Percentiles rank a stretch among this genome's conserved stretches.
These are phyloP conservation scores for Heterotilapia buettikoferi DNA, from an alignment of 2,113 vertebrate species.

Conservation along the genomic window DNA sequence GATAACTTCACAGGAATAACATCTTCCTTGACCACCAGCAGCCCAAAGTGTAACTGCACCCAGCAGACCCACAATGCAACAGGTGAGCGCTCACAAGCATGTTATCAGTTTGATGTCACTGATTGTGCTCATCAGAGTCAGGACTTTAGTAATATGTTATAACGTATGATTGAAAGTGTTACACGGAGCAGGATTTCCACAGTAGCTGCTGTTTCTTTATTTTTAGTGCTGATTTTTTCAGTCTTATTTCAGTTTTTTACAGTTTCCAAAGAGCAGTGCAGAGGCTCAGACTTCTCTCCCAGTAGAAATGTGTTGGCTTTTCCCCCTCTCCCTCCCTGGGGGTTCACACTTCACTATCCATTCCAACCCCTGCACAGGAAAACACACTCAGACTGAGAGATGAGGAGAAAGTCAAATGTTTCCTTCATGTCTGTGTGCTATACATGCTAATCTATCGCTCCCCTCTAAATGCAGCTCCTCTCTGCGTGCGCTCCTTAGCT, in stretches of 20 bases:
- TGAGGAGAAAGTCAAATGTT: background rate
- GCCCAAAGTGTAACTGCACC: background rate
- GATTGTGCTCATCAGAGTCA: background rate
- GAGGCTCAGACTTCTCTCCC: background rate
- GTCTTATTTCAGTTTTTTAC: background rate
- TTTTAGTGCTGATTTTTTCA: background rate
- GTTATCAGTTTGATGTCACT: background rate
- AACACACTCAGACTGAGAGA: background rate
- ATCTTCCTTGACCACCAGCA: background rate
- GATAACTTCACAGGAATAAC: background rate
- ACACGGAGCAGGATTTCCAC: background rate
- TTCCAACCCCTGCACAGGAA: background rate
- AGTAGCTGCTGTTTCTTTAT: background rate
- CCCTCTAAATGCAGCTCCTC: background rate
- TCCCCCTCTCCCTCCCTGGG: background rate
- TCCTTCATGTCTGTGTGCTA: background rate
- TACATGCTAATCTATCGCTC: background rate
- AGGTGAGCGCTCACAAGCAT: background rate
- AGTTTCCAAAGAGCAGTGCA: background rate
- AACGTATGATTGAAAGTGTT: background rate
- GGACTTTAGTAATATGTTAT: background rate
- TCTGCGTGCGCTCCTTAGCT: rapidly evolving
- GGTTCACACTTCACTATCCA: background rate
- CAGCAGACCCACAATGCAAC: background rate
- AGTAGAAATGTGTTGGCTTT: background rate